Conservation (phyloP, 2,113 vertebrate species). For the Chaetodon auriga region DNA sequence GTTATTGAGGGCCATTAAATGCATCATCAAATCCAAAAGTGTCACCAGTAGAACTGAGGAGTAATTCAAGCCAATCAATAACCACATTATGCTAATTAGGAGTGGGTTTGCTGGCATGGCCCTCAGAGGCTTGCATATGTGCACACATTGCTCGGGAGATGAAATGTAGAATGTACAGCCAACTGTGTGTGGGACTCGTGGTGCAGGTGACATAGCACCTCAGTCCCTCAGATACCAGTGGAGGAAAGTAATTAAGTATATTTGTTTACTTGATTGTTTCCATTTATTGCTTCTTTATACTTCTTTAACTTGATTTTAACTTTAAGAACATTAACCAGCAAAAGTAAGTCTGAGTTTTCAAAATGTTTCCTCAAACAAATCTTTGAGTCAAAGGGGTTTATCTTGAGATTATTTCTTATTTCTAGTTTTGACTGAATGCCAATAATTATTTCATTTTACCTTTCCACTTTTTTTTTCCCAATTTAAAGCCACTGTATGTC, state of each 20-base stretch:
- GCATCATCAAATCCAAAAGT: conserved; percentile 54
- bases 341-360: not conserved
- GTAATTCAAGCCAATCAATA: conserved; percentile 51
- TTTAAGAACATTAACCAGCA: not conserved
- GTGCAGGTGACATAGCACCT: conserved; percentile 1
- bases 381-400: too few species aligned
- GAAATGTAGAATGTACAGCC: conserved; percentile 22
- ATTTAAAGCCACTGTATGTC: not conserved
- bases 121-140: conserved; percentile 16
- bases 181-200: conserved; percentile 2
- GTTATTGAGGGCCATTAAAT: conserved; percentile 28
- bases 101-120: not conserved
- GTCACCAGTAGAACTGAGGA: conserved; percentile 34
- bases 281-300: not conserved
- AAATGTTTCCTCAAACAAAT: not conserved
- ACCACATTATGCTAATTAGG: conserved; percentile 30
- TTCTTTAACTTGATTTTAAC: too few species aligned
- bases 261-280: not conserved
- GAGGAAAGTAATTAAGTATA: not conserved
- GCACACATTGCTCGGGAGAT: conserved; percentile 8
- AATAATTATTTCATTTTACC: not conserved
- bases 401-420: too few species aligned
- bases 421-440: not conserved
- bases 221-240: not conserved
- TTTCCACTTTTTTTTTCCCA: not conserved